Evolutionary conservation across 2,797 vertebrate species (phyloP), one percentile per base, ranked within the genome.

Genomic region (Poeciliopsis gracilis): DNA sequence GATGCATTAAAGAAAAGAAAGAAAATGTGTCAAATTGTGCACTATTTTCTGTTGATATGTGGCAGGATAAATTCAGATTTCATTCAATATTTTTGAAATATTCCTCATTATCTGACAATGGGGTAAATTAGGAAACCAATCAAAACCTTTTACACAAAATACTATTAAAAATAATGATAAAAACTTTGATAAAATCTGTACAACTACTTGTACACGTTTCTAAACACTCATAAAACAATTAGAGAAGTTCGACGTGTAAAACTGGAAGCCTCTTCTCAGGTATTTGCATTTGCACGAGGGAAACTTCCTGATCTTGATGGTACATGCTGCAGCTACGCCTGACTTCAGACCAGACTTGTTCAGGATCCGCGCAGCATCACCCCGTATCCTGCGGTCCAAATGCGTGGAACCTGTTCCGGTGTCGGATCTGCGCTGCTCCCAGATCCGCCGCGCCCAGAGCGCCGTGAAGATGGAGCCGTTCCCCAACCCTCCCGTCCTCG

Each of bases 391-490:
- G 76, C 75, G 83, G 82, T 93, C 84, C 78, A 45, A 63, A 63
- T 23, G 69, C 85, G 81, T 59, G 78, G 82, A 43, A 45, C 83
- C 86, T 83, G 84, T 18, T 33, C 77, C 25, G 77, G 23, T 23
- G 20, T 23, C 75, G 6, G 6, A 23, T 51, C 49, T 61, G 81
- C 73, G 63, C 78, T 76, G 77, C 88, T 90, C 89, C 80, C 79
- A 84, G 71, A 87, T 79, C 90, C 33, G 87, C 90, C 90, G 90
- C 92, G 84, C 92, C 55, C 12, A 59, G 85, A 77, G 87, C 84
- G 80, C 85, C 84, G 78, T 30, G 82, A 91, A 85, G 86, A 90
- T 30, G 83, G 86, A 43, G 7, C 83, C 81, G 49, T 82, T 76
- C 84, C 87, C 79, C 30, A 81, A 81, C 81, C 85, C 78, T 61